A percentile compares a stretch with the other conserved stretches of the same genome.
These are phyloP conservation scores for Gymnocephalus cernua DNA, from an alignment of 2,113 vertebrate genomes.

Conservation along the genomic window DNA sequence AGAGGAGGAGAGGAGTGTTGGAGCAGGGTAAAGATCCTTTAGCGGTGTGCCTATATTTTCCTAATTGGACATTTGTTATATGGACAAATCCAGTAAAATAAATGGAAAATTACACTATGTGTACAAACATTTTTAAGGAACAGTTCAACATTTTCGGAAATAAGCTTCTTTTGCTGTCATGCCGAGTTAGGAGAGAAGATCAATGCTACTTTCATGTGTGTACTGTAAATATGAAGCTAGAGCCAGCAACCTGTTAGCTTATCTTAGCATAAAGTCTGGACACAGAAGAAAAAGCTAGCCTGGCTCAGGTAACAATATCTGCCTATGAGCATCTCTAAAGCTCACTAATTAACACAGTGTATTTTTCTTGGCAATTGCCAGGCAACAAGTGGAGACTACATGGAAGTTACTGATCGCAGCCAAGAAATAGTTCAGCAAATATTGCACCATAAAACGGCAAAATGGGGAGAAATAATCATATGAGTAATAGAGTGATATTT, in stretches of 20 bases:
- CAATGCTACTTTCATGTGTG: background rate
- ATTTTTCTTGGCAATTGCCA: background rate
- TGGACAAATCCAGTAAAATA: constrained; percentile 5
- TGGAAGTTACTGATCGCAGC: background rate
- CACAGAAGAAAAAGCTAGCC: too few relatives aligned
- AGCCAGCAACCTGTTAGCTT: background rate
- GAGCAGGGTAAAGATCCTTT: constrained; percentile 63
- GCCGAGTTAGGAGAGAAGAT: background rate
- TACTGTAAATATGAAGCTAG: background rate
- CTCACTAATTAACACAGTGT: background rate
- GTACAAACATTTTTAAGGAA: background rate
- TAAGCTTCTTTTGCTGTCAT: background rate
- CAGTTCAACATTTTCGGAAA: background rate
- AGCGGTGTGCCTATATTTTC: constrained; percentile 27
- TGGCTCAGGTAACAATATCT: background rate
- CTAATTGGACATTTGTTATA: constrained; percentile 38
- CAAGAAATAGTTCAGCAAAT: background rate
- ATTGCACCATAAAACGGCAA: background rate
- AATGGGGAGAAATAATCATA: too few relatives aligned
- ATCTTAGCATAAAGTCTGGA: background rate
- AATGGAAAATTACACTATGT: background rate
- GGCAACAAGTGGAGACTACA: background rate
- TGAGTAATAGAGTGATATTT: background rate
- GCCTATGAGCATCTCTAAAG: background rate
- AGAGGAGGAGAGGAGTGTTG: constrained; percentile 72